A percentile compares a stretch with the other conserved stretches of the same genome.
Evolutionary conservation across 2,797 vertebrate species (phyloP).

Genomic region (Todus mexicanus): DNA sequence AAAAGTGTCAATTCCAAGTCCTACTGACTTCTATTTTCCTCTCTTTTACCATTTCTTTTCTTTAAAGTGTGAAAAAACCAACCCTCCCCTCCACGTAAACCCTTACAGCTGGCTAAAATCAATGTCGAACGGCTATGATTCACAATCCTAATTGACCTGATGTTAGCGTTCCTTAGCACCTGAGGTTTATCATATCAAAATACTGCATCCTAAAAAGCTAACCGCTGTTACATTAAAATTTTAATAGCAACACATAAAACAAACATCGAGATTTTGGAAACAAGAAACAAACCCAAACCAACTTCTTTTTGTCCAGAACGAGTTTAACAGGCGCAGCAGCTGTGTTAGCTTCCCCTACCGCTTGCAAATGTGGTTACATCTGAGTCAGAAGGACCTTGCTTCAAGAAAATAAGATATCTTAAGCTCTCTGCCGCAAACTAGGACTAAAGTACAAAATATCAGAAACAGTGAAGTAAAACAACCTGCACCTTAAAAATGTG

Average conservation of each 20-base stretch:
- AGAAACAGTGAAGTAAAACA: background rate
- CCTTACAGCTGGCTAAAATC: background rate
- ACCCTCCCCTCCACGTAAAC: background rate
- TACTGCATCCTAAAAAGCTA: background rate
- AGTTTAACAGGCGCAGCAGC: background rate
- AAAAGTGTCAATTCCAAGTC: background rate
- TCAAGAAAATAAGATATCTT: background rate
- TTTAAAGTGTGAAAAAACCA: background rate
- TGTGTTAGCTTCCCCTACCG: background rate
- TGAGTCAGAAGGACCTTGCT: background rate
- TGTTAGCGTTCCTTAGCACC: background rate
- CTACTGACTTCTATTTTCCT: background rate
- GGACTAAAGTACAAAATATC: background rate
- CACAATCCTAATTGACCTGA: background rate
- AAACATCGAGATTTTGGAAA: background rate
- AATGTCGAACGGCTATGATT: background rate
- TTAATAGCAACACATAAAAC: background rate
- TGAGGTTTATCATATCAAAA: background rate
- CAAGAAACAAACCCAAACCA: background rate
- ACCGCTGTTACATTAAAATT: background rate
- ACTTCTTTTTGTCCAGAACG: background rate
- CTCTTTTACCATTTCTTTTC: background rate
- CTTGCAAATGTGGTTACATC: background rate
- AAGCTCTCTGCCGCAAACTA: background rate
- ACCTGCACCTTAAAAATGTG: background rate